Evolutionary conservation across 2,888 invertebrate genomes (phyloP), one percentile per base, ranked within the genome.

Genomic region (Macrosiphum euphorbiae): DNA sequence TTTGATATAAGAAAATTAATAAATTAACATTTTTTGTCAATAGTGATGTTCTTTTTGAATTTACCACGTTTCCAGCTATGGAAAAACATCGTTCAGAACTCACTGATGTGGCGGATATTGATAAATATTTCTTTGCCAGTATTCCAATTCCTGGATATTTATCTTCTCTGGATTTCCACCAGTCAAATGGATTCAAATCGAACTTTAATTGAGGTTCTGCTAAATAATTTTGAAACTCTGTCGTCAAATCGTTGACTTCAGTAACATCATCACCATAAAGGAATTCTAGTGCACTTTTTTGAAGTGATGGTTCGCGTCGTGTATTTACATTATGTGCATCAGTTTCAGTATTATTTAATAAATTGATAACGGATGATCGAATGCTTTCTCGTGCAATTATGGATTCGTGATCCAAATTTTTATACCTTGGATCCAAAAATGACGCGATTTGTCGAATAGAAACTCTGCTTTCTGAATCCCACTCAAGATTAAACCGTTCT

Each of bases 11-110:
- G 78, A 35, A 78, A 78, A 78, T 35, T 16, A 78, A 78, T 20
- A 78, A 78, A 78, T 78, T 78, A 78, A 78, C 78, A 78, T 78
- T 78, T 78, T 78, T 78, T 78, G 78, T 78, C 1, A 35, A 78
- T 78, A 78, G 35, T 78, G 78, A 78, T 78, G 28, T 28, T 78
- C 78, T 78, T 78, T n/a, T 16, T 78, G 78, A 78, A 78, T 28
- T 78, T n/a, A 78, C n/a, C 78, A 78, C 78, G 78, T 78, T 78
- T 1, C n/a, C 78, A 78, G n/a, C 78, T n/a, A 35, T 78, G 28
- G 78, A 78, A 78, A 78, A 78, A n/a, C 78, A 35, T 78, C 78
- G 78, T 78, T 78, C 78, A 3, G 35, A 78, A 78, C 35, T n/a
- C 78, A 78, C n/a, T n/a, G 78, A 78, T 78, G n/a, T 78, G 16